These are phyloP conservation scores for Diplodus sargus DNA, from an alignment of 2,797 vertebrate genomes.

Conservation along the genomic window DNA sequence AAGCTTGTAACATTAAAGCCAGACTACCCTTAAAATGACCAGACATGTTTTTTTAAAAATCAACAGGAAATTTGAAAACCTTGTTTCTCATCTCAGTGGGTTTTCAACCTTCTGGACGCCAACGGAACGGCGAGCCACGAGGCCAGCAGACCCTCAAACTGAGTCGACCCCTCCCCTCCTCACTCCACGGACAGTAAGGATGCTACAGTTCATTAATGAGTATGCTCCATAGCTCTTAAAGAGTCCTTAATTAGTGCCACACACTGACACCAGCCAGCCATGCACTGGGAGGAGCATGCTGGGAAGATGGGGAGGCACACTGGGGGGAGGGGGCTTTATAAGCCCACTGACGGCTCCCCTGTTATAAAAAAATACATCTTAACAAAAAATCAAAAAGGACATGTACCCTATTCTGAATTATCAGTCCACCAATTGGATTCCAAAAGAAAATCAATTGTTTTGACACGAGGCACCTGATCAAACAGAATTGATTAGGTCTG, in stretches of 20 bases:
- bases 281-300: conserved; percentile 45
- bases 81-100: conserved; percentile 27
- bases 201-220: conserved; percentile 84
- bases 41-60: background rate
- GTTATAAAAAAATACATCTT: background rate
- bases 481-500: conserved; percentile 79
- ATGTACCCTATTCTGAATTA: conserved; percentile 41
- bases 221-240: conserved; percentile 75
- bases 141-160: conserved; percentile 58
- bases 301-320: conserved; percentile 33
- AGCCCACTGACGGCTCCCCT: conserved; percentile 31
- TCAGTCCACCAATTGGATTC: conserved; percentile 45
- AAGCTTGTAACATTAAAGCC: background rate
- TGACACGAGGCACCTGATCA: conserved; percentile 67
- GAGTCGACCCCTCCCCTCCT: conserved; percentile 45
- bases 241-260: conserved; percentile 85
- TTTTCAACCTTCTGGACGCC: conserved; percentile 59
- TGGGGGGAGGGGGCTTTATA: conserved; percentile 58
- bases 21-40: background rate
- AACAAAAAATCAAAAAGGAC: conserved; percentile 24
- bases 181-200: conserved; percentile 74
- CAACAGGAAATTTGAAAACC: background rate
- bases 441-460: conserved; percentile 71
- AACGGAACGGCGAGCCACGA: conserved; percentile 50
- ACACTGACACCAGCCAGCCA: conserved; percentile 71